These are phyloP conservation scores for Notarius quadriscutis DNA, from an alignment of 2,113 vertebrate species.

Conservation along the genomic window DNA sequence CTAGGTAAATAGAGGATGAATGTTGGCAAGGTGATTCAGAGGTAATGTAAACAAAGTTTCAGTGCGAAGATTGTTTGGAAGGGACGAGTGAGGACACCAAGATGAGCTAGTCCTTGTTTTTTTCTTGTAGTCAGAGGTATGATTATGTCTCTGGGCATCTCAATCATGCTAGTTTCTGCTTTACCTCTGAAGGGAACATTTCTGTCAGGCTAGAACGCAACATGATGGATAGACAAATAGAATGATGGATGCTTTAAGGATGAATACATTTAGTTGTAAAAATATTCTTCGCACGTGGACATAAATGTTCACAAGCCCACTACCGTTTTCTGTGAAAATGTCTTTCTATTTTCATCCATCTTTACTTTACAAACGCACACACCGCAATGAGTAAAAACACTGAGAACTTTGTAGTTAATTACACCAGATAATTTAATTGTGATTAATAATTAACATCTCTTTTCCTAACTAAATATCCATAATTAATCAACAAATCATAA, in stretches of 20 bases:
- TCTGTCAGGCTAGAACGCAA: neutral
- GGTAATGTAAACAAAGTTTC: conserved; percentile 84
- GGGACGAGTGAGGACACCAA: conserved; percentile 65
- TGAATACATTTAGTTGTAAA: neutral
- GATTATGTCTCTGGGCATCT: neutral
- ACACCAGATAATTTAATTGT: conserved; percentile 91
- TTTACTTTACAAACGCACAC: neutral
- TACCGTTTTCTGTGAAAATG: neutral
- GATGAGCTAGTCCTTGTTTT: conserved; percentile 31
- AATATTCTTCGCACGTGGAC: neutral
- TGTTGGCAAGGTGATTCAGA: conserved; percentile 84
- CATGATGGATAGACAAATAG: conserved; percentile 12
- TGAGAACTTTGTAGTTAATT: conserved; percentile 88
- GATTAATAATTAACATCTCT: conserved; percentile 98
- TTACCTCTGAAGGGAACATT: conserved; percentile 14
- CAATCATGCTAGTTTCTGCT: conserved; percentile 13
- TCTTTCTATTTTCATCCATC: neutral
- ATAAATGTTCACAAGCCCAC: neutral
- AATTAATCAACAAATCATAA: conserved; percentile 99
- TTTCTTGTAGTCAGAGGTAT: conserved; percentile 12
- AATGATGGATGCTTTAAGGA: neutral
- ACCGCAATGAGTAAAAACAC: conserved; percentile 46
- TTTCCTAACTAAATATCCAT: conserved; percentile 99
- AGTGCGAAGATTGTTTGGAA: conserved; percentile 72
- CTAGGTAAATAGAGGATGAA: conserved; percentile 87